phyloP scores from a whole-genome alignment of 2,797 vertebrate species.

The Notolepis coatsorum region DNA sequence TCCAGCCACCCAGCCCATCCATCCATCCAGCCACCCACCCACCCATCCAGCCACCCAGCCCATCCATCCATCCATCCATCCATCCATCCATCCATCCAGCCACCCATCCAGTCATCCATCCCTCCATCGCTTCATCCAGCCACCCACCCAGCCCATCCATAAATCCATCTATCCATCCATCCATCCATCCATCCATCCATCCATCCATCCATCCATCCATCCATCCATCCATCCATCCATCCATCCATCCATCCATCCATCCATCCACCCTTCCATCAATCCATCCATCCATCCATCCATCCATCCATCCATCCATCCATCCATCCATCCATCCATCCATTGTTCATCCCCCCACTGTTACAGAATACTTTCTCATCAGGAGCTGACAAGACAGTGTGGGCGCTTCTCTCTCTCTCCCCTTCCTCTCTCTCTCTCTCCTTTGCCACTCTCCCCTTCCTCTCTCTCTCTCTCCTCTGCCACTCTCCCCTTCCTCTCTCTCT shows the following conservation, averaged over 20 bases:
- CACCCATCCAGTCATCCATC: no score
- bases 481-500: no score
- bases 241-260: conserved; percentile 1
- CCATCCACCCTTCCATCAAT: conserved; percentile 3
- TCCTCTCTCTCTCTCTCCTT: neutral
- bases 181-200: no score
- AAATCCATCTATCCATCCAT: neutral
- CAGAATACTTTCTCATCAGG: neutral
- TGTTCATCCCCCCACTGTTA: no score
- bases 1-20: no score
- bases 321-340: neutral
- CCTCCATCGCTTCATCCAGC: conserved; percentile 16
- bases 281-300: neutral
- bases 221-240: no score
- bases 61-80: no score
- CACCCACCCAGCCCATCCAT: no score
- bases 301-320: neutral
- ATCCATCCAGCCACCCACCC: no score
- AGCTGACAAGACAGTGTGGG: conserved; percentile 26
- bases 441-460: no score
- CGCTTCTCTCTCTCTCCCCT: neutral
- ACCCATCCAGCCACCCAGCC: neutral
- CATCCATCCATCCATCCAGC: conserved; percentile 4
- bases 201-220: no score
- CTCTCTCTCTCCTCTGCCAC: no score